Evolutionary conservation across 1,140 invertebrate species (phyloP), one percentile per base, ranked within the genome.

Genomic region (Phenacoccus solenopsis): DNA sequence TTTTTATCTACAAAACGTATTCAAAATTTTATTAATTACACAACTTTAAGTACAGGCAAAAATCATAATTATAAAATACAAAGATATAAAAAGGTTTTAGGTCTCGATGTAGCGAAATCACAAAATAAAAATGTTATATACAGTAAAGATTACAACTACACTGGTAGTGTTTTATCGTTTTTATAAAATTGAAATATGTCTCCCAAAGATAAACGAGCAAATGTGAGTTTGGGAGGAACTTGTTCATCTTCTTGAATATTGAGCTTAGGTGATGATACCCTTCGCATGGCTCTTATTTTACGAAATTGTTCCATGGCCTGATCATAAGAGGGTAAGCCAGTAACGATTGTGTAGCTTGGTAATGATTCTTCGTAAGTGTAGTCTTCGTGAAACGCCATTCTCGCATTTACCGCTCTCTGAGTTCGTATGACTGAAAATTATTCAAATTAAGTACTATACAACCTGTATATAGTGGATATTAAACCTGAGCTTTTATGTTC

Each of bases 331-430:
- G 84, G 84, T 57, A 86, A 74, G 5, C 84, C 84, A 5, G 84
- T 85, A 12, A 84, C 84, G 57, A 85, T 80, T 0, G 84, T 85
- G 75, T 86, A 86, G 67, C 82, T 84, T 1, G 84, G 84, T 67
- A 85, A 74, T 0, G 82, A 82, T 69, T 85, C 84, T 69, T 84
- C 83, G 24, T 73, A 73, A 76, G 76, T 16, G 74, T 21, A 28
- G 76, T 77, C 61, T 70, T 73, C 24, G 72, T 73, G 67, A 74
- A 76, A 64, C 12, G 59, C 10, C 25, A 27, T 10, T 64, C 59
- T 24, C 4, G 25, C 30, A 21, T 30, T 71, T 9, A 68, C 68
- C 20, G 68, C 71, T 30, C 68, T 10, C 7, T 68, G 57, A 12
- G 67, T 24, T 13, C 38, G 71, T 12, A 64, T 21, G 16, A 27